Conservation (phyloP, 2,797 vertebrate species). For the Acomys russatus region DNA sequence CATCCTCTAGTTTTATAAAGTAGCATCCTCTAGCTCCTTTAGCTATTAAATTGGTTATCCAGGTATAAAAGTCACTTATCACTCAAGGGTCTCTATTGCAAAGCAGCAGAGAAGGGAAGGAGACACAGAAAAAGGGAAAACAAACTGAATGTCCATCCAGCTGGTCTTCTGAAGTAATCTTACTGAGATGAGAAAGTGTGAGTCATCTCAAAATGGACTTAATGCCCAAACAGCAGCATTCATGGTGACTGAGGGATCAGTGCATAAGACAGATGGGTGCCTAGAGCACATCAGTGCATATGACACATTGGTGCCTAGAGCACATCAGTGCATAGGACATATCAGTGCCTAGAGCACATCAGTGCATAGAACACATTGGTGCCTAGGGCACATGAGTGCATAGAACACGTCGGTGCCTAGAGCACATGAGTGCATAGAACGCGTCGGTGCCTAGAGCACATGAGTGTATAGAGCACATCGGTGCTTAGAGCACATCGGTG, state of each 20-base stretch:
- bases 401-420: no score
- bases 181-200: background rate
- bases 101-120: background rate
- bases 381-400: no score
- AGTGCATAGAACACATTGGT: no score
- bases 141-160: background rate
- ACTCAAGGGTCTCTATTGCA: background rate
- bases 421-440: no score
- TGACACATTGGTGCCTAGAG: no score
- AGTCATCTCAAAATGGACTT: background rate
- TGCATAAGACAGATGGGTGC: background rate
- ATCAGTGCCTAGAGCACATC: no score
- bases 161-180: slow-evolving; percentile 29
- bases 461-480: no score
- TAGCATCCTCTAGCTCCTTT: background rate
- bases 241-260: background rate
- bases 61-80: background rate
- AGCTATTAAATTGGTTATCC: background rate
- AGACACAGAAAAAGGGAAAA: background rate
- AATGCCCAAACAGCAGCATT: background rate
- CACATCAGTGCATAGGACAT: no score
- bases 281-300: no score
- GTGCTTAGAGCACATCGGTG: no score
- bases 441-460: no score
- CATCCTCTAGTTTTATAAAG: slow-evolving; percentile 40